phyloP scores from a whole-genome alignment of 37 sponge, comb jelly and placozoan species.

The Chondrosia reniformis region DNA sequence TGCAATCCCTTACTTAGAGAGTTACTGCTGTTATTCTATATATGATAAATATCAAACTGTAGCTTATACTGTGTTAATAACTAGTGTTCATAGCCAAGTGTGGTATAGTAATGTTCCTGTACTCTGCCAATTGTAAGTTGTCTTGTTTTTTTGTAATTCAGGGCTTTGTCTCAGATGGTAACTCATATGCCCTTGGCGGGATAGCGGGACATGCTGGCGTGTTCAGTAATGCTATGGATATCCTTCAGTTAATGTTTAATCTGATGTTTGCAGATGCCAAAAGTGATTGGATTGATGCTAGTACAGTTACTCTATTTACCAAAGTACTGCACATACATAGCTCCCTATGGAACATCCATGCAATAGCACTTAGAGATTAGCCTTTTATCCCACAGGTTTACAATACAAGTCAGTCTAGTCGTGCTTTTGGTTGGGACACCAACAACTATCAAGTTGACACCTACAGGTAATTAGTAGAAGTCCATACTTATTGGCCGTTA shows the following conservation, averaged over 20 bases:
- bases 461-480: background rate
- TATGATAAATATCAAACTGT: no score
- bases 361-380: background rate
- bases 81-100: no score
- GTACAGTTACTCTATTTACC: conserved; percentile 10
- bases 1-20: no score
- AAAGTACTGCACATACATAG: background rate
- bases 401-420: conserved; percentile 22
- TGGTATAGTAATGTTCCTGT: no score
- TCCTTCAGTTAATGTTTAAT: background rate
- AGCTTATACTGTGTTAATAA: no score
- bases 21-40: no score
- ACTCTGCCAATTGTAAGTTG: background rate
- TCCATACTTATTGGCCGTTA: background rate
- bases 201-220: conserved; percentile 32
- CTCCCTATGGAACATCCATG: background rate
- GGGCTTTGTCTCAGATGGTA: conserved; percentile 28
- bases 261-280: conserved; percentile 7
- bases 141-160: background rate
- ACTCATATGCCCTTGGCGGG: conserved; percentile 22
- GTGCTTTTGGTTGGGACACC: conserved; percentile 30
- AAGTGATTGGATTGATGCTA: conserved; percentile 17
- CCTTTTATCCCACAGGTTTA: conserved; percentile 18
- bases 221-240: conserved; percentile 6
- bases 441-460: conserved; percentile 1